A percentile compares a stretch with the other conserved stretches of the same genome.
These are phyloP conservation scores for Drosophila lacteicornis DNA, from an alignment of 1,140 invertebrate species.

Conservation along the genomic window DNA sequence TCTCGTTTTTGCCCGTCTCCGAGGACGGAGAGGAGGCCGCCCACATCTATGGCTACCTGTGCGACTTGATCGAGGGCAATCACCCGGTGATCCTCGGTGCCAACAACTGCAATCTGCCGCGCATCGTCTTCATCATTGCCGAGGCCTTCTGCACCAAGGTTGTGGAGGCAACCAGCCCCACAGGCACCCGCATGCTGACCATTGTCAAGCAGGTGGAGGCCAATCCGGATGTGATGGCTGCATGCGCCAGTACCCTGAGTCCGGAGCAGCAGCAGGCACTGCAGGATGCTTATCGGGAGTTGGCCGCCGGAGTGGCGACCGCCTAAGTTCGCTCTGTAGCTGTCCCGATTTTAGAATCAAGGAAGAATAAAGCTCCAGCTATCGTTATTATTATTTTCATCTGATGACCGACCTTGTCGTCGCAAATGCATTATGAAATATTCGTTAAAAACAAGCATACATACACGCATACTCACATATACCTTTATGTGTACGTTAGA, in stretches of 20 bases:
- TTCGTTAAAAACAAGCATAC: slow-evolving; percentile 31
- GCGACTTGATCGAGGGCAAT: slow-evolving; percentile 96
- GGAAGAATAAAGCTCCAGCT: slow-evolving; percentile 1
- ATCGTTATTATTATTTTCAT: slow-evolving; percentile 41
- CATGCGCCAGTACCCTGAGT: slow-evolving; percentile 90
- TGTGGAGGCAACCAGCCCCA: slow-evolving; percentile 87
- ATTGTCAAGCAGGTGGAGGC: slow-evolving; percentile 90
- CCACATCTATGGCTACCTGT: slow-evolving; percentile 97
- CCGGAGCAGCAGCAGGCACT: slow-evolving; percentile 93
- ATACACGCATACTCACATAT: slow-evolving; percentile 22
- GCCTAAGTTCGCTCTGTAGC: slow-evolving; percentile 36
- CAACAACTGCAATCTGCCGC: slow-evolving; percentile 95
- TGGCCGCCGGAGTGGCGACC: slow-evolving; percentile 55
- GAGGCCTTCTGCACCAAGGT: slow-evolving; percentile 94
- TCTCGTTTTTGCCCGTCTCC: slow-evolving; percentile 97
- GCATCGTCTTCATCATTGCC: slow-evolving; percentile 94
- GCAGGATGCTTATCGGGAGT: slow-evolving; percentile 87
- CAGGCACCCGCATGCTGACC: slow-evolving; percentile 88
- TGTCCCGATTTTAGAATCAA: not conserved
- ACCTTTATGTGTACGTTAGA: slow-evolving; percentile 42
- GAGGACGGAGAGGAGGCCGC: slow-evolving; percentile 98
- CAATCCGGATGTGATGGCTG: slow-evolving; percentile 93
- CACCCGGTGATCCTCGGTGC: slow-evolving; percentile 93
- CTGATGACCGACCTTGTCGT: slow-evolving; percentile 38
- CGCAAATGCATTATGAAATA: slow-evolving; percentile 45